A percentile compares a stretch with the other conserved stretches of the same genome.
Conservation (phyloP, 2,888 invertebrate genomes). For the Eugnorisma glareosa region DNA sequence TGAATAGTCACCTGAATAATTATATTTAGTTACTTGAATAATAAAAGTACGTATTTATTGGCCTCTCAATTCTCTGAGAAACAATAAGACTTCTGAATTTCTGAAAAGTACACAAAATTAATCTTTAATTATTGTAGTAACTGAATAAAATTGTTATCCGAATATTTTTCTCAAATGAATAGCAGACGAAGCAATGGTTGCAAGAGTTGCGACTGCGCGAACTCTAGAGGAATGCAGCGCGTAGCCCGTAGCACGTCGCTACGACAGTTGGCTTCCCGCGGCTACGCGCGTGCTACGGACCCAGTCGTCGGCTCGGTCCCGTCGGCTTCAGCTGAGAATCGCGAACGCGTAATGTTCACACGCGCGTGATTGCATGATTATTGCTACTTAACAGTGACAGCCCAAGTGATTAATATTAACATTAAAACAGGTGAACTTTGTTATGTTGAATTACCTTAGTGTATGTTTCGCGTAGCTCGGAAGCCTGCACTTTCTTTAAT, state of each 20-base stretch:
- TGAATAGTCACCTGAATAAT: not conserved
- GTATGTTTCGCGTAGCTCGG: conserved; percentile 72
- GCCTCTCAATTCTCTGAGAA: not conserved
- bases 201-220: conserved; percentile 86
- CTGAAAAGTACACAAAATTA: not conserved
- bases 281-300: conserved; percentile 66
- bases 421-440: conserved; percentile 84
- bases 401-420: conserved; percentile 85
- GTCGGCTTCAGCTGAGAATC: conserved; percentile 65
- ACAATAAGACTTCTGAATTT: not conserved
- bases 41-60: not conserved
- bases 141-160: conserved; percentile 11
- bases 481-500: conserved; percentile 77
- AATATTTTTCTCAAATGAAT: conserved; percentile 44
- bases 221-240: conserved; percentile 74
- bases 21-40: not conserved
- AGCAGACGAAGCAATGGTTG: conserved; percentile 52
- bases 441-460: conserved; percentile 70
- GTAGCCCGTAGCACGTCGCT: conserved; percentile 70
- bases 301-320: conserved; percentile 52
- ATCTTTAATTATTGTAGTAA: conserved; percentile 27
- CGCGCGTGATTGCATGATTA: conserved; percentile 83
- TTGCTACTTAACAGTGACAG: conserved; percentile 83
- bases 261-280: conserved; percentile 80
- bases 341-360: conserved; percentile 80